Evolutionary conservation across 2,797 vertebrate species (phyloP), one percentile per base, ranked within the genome.

Genomic region (Huso huso): DNA sequence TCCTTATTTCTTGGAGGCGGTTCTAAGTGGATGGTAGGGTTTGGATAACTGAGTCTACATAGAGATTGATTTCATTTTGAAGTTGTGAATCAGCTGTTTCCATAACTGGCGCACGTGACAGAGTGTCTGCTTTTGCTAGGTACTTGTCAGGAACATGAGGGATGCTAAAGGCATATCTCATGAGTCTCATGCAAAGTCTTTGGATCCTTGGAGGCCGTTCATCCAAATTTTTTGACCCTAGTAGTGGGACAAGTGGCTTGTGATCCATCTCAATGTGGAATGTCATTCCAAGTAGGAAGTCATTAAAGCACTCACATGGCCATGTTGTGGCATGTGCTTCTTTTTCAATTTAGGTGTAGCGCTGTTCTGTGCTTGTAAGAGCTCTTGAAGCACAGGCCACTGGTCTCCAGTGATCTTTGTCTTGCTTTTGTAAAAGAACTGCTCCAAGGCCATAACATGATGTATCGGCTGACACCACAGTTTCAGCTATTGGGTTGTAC

Each of bases 261-360:
- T 73, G 70, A 55, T 75, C 69, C 51, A 70, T 77, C 13, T 18
- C 50, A 0, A 72, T 61, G 6, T 57, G 49, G 9, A 74, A 74
- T 6, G 62, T 23, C 2, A 73, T 68, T 6, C 73, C 68, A 3
- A 68, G 15, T 0, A 73, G 62, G 9, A 68, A 77, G 8, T 64
- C 66, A 6, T 10, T n/a, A 37, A 74, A 74, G 4, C 68, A 51
- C 66, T 75, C 61, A 61, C 66, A 73, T 7, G 66, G 55, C 65
- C 62, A 71, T 6, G 67, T 72, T 0, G 63, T 61, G 10, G 65
- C 66, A 48, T 67, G 51, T 1, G 49, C 49, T 52, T 71, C 52
- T 12, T 75, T 69, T 58, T 76, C 48, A 0, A 72, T 73, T 4
- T 73, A 69, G 1, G 66, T 49, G 1, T 71, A 72, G 18, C 18